Base-by-base conservation (phyloP, 2,113 vertebrate species). In the Chaenocephalus aceratus region DNA sequence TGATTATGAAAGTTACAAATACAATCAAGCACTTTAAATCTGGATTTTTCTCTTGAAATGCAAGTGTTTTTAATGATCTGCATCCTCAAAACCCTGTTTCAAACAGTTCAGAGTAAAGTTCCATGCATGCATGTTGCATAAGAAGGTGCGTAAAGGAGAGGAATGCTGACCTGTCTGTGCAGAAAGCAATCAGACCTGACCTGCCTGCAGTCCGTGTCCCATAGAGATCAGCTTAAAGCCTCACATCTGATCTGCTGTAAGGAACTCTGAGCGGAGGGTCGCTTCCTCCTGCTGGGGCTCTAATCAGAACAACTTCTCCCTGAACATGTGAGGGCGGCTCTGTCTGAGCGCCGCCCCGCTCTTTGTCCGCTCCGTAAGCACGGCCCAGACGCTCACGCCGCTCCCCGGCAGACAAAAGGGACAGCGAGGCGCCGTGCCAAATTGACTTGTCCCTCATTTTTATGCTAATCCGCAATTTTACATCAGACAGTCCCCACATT, bases 391-490 rank as follows among this genome's bases (percentile, higher is more conserved):
- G 52, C 72, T 82, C 70, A 45, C 51, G 75, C 66, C 71, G 57
- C 77, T 80, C 86, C 45, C 83, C 10, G 72, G n/a, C 0, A 83
- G 74, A 93, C 89, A 88, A 90, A 41, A 86, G 63, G 82, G 68
- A 59, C 85, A 58, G 66, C 26, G 14, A 79, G 85, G 77, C 84
- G 11, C 74, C 16, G 66, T 73, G 78, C 88, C 89, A 93, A 91
- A 86, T 78, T 86, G 79, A 83, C 77, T 77, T 85, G 86, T 86
- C 83, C 88, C 79, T 91, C 85, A 91, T 94, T 91, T 93, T 79
- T 81, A 86, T 88, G 86, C 82, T 93, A 94, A 94, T 92, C 93
- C 86, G 61, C 73, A 57, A 72, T 89, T 91, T 89, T 85, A 90
- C 57, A 91, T 88, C 87, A 91, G 91, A 71, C 79, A 13, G 65